Conservation (phyloP, 2,797 vertebrate genomes). For the Tokudaia tokunoshimensis region DNA sequence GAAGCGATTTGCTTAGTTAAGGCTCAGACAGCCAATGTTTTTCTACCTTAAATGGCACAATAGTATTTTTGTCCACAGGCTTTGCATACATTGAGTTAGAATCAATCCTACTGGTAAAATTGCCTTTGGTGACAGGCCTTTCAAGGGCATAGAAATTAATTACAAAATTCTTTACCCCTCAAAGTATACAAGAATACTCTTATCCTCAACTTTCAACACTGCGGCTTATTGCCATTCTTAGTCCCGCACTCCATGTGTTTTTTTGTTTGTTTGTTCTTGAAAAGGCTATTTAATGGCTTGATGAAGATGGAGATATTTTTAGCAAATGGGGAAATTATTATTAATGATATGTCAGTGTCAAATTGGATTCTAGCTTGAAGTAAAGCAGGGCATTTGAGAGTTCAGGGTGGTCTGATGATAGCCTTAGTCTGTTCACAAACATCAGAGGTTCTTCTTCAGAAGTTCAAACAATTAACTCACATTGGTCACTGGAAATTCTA, state of each 20-base stretch:
- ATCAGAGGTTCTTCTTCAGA: slow-evolving; percentile 51
- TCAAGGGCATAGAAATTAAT: slow-evolving; percentile 23
- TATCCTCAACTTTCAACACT: neutral
- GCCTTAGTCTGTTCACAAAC: slow-evolving; percentile 20
- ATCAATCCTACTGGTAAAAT: slow-evolving; percentile 30
- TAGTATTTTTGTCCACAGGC: slow-evolving; percentile 16
- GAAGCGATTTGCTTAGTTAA: slow-evolving; percentile 34
- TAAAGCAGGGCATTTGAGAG: slow-evolving; percentile 36
- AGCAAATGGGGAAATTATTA: slow-evolving; percentile 27
- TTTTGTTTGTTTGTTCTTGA: too few relatives aligned
- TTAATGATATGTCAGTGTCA: slow-evolving; percentile 35
- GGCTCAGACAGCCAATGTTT: neutral
- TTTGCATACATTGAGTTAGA: slow-evolving; percentile 38
- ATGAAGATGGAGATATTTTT: slow-evolving; percentile 68
- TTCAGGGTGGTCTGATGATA: slow-evolving; percentile 32
- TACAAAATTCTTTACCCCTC: neutral
- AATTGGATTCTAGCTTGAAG: slow-evolving; percentile 59
- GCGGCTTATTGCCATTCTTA: neutral
- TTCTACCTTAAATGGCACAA: slow-evolving; percentile 23
- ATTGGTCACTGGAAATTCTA: slow-evolving; percentile 31
- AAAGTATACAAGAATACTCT: neutral
- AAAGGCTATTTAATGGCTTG: slow-evolving; percentile 59
- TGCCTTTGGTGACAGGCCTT: neutral
- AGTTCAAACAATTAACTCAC: slow-evolving; percentile 35
- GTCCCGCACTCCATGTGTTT: neutral